Conservation (phyloP, 2,888 invertebrate genomes). For the Drosophila mimica region DNA sequence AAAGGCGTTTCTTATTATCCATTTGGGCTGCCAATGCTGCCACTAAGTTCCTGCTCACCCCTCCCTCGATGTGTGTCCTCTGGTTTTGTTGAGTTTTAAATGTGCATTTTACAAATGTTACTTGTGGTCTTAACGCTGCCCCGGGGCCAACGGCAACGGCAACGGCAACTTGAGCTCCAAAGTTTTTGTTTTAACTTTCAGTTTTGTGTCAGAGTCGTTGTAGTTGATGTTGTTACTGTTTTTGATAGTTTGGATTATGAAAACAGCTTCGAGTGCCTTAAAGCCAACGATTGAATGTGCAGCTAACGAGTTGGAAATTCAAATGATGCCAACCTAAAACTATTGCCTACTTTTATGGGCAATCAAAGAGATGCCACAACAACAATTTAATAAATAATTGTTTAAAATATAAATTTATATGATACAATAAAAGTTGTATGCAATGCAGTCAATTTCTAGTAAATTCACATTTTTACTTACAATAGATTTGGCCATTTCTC, state of each 20-base stretch:
- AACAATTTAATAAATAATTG: neutral
- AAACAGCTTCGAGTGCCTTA: constrained; percentile 58
- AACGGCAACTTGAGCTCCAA: constrained; percentile 59
- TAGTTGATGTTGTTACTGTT: constrained; percentile 35
- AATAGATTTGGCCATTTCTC: neutral
- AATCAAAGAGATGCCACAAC: neutral
- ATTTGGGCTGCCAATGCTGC: constrained; percentile 64
- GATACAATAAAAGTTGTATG: neutral
- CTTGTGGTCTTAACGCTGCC: constrained; percentile 75
- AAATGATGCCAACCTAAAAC: constrained; percentile 12
- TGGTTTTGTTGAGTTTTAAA: constrained; percentile 71
- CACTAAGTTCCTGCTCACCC: constrained; percentile 16
- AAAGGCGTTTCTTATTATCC: constrained; percentile 77
- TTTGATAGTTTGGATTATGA: constrained; percentile 66
- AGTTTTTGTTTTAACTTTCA: constrained; percentile 73
- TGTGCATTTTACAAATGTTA: constrained; percentile 81
- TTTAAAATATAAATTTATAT: neutral
- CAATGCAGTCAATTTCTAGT: neutral
- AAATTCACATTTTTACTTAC: neutral
- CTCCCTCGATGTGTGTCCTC: constrained; percentile 20
- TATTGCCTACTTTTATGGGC: constrained; percentile 24
- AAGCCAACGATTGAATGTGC: constrained; percentile 39
- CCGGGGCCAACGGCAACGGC: constrained; percentile 36
- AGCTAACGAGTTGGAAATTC: constrained; percentile 65
- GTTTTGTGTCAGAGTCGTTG: constrained; percentile 55